phyloP scores from a whole-genome alignment of 2,797 vertebrate species.

The Sardinella longiceps region DNA sequence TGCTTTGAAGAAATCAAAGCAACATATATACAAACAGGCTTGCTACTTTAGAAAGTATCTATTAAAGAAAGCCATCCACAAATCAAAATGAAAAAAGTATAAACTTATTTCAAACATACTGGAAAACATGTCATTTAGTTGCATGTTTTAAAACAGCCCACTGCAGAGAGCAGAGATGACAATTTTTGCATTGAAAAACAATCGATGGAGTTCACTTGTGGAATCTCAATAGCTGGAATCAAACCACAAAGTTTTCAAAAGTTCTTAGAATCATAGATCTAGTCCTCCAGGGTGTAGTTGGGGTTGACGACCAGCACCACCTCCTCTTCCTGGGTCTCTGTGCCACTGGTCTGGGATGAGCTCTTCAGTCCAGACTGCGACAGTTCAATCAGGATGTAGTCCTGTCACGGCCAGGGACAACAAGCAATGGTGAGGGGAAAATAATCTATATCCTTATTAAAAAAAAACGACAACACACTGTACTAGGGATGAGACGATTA shows the following conservation, averaged over 20 bases:
- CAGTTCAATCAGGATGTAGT: constrained; percentile 95
- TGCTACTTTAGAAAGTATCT: neutral
- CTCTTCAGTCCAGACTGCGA: constrained; percentile 86
- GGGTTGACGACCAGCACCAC: constrained; percentile 94
- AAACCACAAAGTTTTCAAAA: neutral
- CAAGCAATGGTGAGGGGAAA: neutral
- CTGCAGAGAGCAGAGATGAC: neutral
- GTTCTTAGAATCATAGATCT: constrained; percentile 39
- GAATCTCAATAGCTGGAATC: neutral
- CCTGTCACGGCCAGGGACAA: constrained; percentile 70
- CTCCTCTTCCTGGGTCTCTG: constrained; percentile 78
- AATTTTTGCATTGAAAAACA: constrained; percentile 8
- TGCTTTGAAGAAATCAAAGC: constrained; percentile 41
- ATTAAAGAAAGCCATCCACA: constrained; percentile 32
- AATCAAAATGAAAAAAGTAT: constrained; percentile 9
- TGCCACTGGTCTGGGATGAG: constrained; percentile 69
- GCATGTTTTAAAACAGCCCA: neutral
- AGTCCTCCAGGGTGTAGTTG: constrained; percentile 94
- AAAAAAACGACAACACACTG: neutral
- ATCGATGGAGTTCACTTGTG: neutral
- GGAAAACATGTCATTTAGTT: neutral
- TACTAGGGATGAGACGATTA: too few species aligned
- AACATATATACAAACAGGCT: constrained; percentile 71
- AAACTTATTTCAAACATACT: neutral
- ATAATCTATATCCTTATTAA: neutral